Evolutionary conservation across 2,888 invertebrate genomes (phyloP), one percentile per base, ranked within the genome.

Genomic region (Dascillus cervinus): DNA sequence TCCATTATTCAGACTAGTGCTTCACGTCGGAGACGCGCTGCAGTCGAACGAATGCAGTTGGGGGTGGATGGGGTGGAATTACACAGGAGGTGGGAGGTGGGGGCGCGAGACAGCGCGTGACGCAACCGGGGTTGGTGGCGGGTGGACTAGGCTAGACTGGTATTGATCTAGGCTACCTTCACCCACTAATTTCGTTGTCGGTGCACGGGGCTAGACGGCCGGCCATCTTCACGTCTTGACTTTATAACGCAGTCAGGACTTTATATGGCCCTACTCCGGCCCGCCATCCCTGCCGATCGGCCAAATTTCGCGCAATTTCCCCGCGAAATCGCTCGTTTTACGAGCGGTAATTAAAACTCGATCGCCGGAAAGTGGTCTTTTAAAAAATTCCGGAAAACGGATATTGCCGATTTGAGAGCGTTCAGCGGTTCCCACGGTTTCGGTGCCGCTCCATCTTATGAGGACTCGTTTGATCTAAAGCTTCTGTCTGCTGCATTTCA

Each of bases 101-200:
- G 43, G 39, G 36, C 34, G 44, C 46, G 44, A 46, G 43, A 47
- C 47, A 45, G 49, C 44, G 48, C 46, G 52, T 45, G 48, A 51
- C 52, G 52, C 50, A 49, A 47, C 42, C 45, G 49, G 52, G 49
- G 56, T 52, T 38, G 53, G 44, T 43, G 47, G 50, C 43, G 41
- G 49, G 47, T 52, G 48, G 55, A 52, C 59, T 58, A 56, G 61
- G 58, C 62, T 62, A 63, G 63, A 60, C 58, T 55, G 57, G 60
- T 63, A 63, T 61, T 62, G 60, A 61, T 63, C 63, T 63, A 59
- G 61, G 59, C 59, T 54, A 60, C 60, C 62, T 62, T 62, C 60
- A 62, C 61, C 63, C 60, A 63, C 61, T 62, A 62, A 62, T 62
- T 62, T 61, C 58, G 59, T 57, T 53, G 55, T 49, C 55, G 52